These are phyloP conservation scores for Drosophila macrospina DNA, from an alignment of 2,888 invertebrate genomes.

Conservation along the genomic window DNA sequence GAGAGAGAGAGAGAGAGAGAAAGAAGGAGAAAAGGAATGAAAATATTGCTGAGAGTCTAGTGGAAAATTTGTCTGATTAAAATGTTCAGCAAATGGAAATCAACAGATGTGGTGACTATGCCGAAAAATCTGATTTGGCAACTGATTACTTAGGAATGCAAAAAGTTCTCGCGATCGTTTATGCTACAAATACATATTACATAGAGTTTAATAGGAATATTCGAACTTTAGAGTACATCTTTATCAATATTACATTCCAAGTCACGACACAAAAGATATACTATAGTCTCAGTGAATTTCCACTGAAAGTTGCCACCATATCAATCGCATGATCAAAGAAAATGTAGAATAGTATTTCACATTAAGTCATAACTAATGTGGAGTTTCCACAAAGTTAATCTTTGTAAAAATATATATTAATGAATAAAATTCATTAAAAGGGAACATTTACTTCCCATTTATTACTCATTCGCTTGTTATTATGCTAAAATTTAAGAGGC, in stretches of 20 bases:
- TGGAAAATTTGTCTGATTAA: slow-evolving; percentile 61
- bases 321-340: too few relatives aligned
- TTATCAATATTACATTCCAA: too few relatives aligned
- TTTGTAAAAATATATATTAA: slow-evolving; percentile 25
- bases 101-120: slow-evolving; percentile 26
- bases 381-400: too few relatives aligned
- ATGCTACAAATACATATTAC: too few relatives aligned
- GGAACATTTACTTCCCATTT: slow-evolving; percentile 4
- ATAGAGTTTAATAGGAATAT: too few relatives aligned
- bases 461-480: not conserved
- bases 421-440: slow-evolving; percentile 11
- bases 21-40: slow-evolving; percentile 41
- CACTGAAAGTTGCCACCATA: too few relatives aligned
- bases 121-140: slow-evolving; percentile 9
- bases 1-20: slow-evolving; percentile 1
- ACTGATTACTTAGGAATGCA: not conserved
- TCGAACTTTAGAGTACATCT: too few relatives aligned
- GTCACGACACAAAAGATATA: too few relatives aligned
- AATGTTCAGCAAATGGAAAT: slow-evolving; percentile 53
- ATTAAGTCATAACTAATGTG: too few relatives aligned
- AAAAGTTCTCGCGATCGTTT: too few relatives aligned
- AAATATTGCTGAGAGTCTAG: slow-evolving; percentile 41
- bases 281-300: too few relatives aligned
- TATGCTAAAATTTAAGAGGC: slow-evolving; percentile 16
- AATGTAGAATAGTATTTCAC: too few relatives aligned